Base-by-base conservation (phyloP, 2,113 vertebrate species). In the Poeciliopsis occidentalis region DNA sequence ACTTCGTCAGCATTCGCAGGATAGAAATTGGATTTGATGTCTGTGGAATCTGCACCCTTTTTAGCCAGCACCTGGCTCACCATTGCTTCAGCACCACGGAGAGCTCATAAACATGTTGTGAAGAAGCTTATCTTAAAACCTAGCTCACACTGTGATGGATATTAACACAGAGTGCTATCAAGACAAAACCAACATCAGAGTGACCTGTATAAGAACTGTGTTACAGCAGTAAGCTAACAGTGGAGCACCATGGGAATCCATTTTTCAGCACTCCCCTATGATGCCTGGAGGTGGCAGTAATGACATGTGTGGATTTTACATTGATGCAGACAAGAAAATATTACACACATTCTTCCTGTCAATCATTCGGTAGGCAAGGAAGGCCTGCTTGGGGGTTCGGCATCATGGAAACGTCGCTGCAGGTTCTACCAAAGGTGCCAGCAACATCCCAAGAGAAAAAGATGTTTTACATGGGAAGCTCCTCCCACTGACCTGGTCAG, bases 11-110 rank as follows among this genome's bases (percentile, higher is more conserved):
- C 17, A 1, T 30, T 47, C 44, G 68, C 62, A 57, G 12, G 57
- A 54, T 37, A 10, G 11, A 26, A 0, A 61, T 63, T n/a, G 3
- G 47, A 30, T 39, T 75, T 24, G 54, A 26, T 51, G 8, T 29
- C 12, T 76, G 76, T 83, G 79, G 44, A 24, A 32, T 72, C 64
- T 88, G 85, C 77, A 80, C 69, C 77, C 71, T 12, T 44, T 32
- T 34, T 62, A 54, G 31, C 34, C 1, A 73, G 60, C 82, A 89
- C 88, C 90, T 90, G 86, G 67, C 54, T 29, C 29, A n/a, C 72
- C 51, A 39, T 64, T 64, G 75, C 75, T 92, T 92, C 92, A 94
- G 91, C 84, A 92, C 90, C 90, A 85, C 4, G 87, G 90, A 93
- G 69, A 94, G 91, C 51, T 82, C 82, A 37, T 24, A 24, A 17